These are phyloP conservation scores for Apis florea DNA, from an alignment of 1,140 invertebrate species.

Conservation along the genomic window DNA sequence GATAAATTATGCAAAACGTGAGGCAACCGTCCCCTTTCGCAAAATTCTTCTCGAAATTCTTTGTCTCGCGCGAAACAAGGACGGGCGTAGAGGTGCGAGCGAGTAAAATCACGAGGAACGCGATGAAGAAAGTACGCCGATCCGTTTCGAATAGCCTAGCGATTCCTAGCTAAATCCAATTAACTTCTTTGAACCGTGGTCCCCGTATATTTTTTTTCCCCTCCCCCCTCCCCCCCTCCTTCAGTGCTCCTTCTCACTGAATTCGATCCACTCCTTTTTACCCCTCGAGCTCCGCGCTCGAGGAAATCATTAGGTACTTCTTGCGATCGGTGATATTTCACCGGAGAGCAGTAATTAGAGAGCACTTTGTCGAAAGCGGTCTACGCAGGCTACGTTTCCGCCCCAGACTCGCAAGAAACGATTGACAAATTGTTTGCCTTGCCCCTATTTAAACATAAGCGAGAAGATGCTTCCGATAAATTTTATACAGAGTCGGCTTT, in stretches of 20 bases:
- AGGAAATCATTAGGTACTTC: constrained; percentile 25
- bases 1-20: constrained; percentile 44
- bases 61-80: too few relatives aligned
- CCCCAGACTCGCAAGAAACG: constrained; percentile 7
- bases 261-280: constrained; percentile 16
- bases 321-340: constrained; percentile 29
- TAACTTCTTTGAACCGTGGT: constrained; percentile 8
- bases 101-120: neutral
- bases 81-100: too few relatives aligned
- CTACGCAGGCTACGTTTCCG: neutral
- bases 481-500: neutral
- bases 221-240: neutral
- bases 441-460: neutral
- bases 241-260: neutral
- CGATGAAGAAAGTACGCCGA: neutral
- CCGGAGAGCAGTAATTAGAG: constrained; percentile 25
- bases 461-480: neutral
- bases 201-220: neutral
- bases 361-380: constrained; percentile 18
- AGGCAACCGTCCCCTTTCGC: constrained; percentile 26
- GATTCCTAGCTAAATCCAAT: constrained; percentile 14
- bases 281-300: neutral
- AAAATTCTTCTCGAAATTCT: constrained; percentile 11
- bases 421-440: constrained; percentile 17
- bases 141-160: neutral